Evolutionary conservation across 1,140 invertebrate species (phyloP).

Genomic region (Microplitis mediator): DNA sequence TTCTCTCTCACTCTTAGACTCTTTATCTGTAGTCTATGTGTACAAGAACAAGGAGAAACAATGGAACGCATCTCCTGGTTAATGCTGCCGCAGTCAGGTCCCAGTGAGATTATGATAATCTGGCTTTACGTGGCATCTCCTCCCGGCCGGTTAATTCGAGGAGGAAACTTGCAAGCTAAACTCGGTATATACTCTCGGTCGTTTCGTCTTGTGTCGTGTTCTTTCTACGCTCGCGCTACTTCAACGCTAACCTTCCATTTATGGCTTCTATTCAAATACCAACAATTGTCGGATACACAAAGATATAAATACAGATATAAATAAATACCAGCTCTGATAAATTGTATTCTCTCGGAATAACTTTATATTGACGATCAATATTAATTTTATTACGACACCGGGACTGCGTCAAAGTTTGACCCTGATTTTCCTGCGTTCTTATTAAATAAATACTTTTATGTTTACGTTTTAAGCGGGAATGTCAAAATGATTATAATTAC

Average conservation of each 20-base stretch:
- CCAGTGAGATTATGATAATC: slow-evolving; percentile 63
- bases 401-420: too few species aligned
- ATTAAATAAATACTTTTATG: too few species aligned
- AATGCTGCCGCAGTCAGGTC: slow-evolving; percentile 60
- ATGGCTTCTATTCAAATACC: neutral
- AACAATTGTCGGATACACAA: neutral
- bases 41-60: slow-evolving; percentile 36
- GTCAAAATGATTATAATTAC: slow-evolving; percentile 35
- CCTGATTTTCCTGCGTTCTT: too few species aligned
- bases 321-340: too few species aligned
- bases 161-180: slow-evolving; percentile 52
- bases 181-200: neutral
- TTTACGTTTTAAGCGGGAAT: too few species aligned
- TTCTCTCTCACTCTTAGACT: neutral
- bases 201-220: slow-evolving; percentile 16
- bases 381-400: too few species aligned
- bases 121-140: slow-evolving; percentile 59
- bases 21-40: neutral
- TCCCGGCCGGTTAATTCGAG: slow-evolving; percentile 57
- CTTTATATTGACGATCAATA: too few species aligned
- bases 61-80: slow-evolving; percentile 56
- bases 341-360: too few species aligned
- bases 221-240: neutral
- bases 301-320: too few species aligned
- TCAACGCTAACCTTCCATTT: slow-evolving; percentile 4